Base-by-base conservation (phyloP, 2,113 vertebrate species). In the Archocentrus centrarchus region DNA sequence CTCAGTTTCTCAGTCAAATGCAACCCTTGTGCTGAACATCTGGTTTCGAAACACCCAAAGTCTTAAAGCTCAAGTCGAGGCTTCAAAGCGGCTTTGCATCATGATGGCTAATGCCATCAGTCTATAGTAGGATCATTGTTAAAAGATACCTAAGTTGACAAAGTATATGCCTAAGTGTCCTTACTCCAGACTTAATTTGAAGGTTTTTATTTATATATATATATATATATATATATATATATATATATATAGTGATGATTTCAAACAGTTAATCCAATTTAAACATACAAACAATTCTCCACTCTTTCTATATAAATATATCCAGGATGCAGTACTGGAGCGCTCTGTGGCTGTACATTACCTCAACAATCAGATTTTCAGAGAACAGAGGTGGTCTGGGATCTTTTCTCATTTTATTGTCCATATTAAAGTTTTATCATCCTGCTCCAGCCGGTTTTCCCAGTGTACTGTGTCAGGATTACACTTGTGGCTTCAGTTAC, bases 371-470 rank as follows among this genome's bases (percentile, higher is more conserved):
- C 50, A 53, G 41, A 57, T 81, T 70, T 73, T 41, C 1, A 75
- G 41, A 73, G 17, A 81, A 22, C 66, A 73, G 66, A 73, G 66
- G 10, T 73, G 66, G 66, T 53, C 66, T 73, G 66, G 66, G 66
- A 24, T 73, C 24, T 50, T 53, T 47, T 62, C 44, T 37, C 59
- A 63, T 63, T 32, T 8, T 60, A 75, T n/a, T 57, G 47, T 47
- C 55, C 22, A 32, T 3, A 35, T 17, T 81, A 57, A 39, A 41
- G 41, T 39, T 57, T 61, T 57, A 27, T 68, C 80, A 62, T 62
- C 6, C 55, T 57, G 4, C 13, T 73, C 44, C 58, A 75, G 59
- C 39, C n/a, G 17, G 32, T 62, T 53, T 53, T 2, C 66, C 44
- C 13, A 1, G 0, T 55, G 32, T 81, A 30, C 79, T 37, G 27